These are phyloP conservation scores for Ianthella basta DNA, from an alignment of 37 sponge, comb jelly and placozoan genomes.

Conservation along the genomic window DNA sequence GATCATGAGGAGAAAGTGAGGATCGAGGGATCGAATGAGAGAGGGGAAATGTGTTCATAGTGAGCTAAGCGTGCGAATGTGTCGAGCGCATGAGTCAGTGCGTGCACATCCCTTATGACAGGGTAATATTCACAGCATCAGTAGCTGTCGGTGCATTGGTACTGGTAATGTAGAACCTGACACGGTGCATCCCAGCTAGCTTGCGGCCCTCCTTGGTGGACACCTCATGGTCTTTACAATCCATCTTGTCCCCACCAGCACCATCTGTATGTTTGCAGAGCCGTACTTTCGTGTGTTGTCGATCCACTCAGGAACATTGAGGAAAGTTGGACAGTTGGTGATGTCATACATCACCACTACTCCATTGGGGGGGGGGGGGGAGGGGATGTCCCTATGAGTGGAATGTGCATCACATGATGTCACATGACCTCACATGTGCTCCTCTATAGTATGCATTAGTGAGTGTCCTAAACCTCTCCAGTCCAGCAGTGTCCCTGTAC, in stretches of 20 bases:
- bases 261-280: conserved; percentile 40
- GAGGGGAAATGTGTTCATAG: too few species aligned
- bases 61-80: too few species aligned
- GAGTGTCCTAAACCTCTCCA: conserved; percentile 73
- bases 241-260: conserved; percentile 77
- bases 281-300: conserved; percentile 57
- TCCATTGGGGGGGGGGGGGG: conserved; percentile 39
- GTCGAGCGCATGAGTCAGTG: too few species aligned
- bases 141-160: conserved; percentile 49
- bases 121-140: conserved; percentile 28
- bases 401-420: background rate
- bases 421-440: conserved; percentile 62
- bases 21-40: background rate
- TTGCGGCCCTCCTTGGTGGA: conserved; percentile 52
- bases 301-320: conserved; percentile 49
- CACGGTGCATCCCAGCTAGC: conserved; percentile 21
- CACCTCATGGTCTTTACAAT: conserved; percentile 61
- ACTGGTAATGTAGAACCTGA: conserved; percentile 62
- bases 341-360: conserved; percentile 84
- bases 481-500: conserved; percentile 88
- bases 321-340: conserved; percentile 50
- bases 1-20: background rate
- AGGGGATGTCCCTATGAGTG: background rate
- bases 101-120: too few species aligned
- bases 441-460: conserved; percentile 82